Evolutionary conservation across 2,797 vertebrate genomes (phyloP).

Genomic region (Picus viridis): DNA sequence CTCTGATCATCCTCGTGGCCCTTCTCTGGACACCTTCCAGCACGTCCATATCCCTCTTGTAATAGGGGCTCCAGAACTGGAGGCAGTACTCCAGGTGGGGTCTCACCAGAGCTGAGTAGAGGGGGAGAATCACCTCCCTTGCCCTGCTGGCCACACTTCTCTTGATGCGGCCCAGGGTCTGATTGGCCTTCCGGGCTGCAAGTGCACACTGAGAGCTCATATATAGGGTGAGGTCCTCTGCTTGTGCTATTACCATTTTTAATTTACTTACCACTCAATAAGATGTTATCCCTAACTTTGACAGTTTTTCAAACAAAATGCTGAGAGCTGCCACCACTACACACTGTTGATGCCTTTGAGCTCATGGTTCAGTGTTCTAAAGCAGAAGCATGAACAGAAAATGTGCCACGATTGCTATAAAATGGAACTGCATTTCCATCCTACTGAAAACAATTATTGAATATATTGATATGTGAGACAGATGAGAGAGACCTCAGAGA

Average conservation of each 20-base stretch:
- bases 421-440: neutral
- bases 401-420: neutral
- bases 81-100: too few relatives aligned
- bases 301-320: neutral
- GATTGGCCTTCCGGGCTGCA: too few relatives aligned
- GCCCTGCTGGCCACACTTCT: too few relatives aligned
- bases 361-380: neutral
- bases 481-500: neutral
- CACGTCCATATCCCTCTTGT: too few relatives aligned
- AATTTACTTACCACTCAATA: neutral
- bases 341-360: neutral
- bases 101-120: too few relatives aligned
- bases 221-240: neutral
- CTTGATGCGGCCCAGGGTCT: too few relatives aligned
- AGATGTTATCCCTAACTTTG: neutral
- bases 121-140: too few relatives aligned
- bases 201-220: neutral
- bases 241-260: neutral
- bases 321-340: neutral
- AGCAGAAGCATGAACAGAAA: neutral
- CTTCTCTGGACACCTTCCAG: too few relatives aligned
- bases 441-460: neutral
- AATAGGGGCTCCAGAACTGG: too few relatives aligned
- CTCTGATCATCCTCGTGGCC: too few relatives aligned
- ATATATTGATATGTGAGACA: neutral